Percentiles rank a stretch among this genome's conserved stretches.
Evolutionary conservation across 2,888 invertebrate genomes (phyloP).

Genomic region (Caenorhabditis sp.): DNA sequence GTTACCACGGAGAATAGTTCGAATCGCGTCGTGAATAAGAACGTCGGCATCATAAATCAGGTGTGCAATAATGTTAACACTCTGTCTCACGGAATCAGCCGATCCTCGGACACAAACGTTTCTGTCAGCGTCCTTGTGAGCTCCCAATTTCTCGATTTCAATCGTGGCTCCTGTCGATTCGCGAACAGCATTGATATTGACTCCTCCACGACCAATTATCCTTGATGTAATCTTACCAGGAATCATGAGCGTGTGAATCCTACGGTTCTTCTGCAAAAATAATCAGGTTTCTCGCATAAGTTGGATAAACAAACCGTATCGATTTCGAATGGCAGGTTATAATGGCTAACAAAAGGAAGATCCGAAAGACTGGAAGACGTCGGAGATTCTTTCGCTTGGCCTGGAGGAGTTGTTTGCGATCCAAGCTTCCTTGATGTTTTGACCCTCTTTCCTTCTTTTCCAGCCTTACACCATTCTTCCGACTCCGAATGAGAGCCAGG

Average conservation of each 20-base stretch:
- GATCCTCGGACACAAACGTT: slow-evolving; percentile 92
- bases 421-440: slow-evolving; percentile 36
- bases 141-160: slow-evolving; percentile 92
- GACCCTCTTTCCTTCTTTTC: slow-evolving; percentile 64
- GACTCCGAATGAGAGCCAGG: slow-evolving; percentile 52
- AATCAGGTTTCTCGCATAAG: no score
- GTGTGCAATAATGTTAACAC: slow-evolving; percentile 92
- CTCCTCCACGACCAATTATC: slow-evolving; percentile 97
- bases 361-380: slow-evolving; percentile 32
- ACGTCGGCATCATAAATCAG: slow-evolving; percentile 94
- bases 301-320: slow-evolving; percentile 55
- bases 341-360: no score
- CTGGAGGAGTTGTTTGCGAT: slow-evolving; percentile 36
- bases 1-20: slow-evolving; percentile 57
- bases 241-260: slow-evolving; percentile 93
- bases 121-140: slow-evolving; percentile 90
- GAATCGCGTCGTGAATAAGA: slow-evolving; percentile 77
- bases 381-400: slow-evolving; percentile 34
- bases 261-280: no score
- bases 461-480: slow-evolving; percentile 71
- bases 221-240: slow-evolving; percentile 96
- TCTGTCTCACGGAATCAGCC: slow-evolving; percentile 85
- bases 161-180: slow-evolving; percentile 97
- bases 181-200: slow-evolving; percentile 97
- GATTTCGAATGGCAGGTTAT: slow-evolving; percentile 49